Conservation (phyloP, 2,797 vertebrate genomes). For the Streptopelia turtur region DNA sequence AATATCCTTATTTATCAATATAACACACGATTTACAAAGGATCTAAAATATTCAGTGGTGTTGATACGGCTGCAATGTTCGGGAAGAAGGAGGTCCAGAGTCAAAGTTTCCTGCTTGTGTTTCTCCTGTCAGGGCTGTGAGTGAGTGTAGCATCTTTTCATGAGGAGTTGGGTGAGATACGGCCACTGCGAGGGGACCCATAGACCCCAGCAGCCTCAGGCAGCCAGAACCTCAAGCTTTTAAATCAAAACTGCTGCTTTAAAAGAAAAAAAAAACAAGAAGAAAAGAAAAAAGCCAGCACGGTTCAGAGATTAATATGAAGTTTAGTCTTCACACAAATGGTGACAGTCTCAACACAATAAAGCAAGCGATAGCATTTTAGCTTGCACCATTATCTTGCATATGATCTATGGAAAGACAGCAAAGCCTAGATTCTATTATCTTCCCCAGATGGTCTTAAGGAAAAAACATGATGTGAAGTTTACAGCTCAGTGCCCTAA, state of each 20-base stretch:
- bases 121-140: neutral
- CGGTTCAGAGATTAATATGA: neutral
- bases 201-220: neutral
- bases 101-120: neutral
- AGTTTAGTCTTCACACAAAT: neutral
- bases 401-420: neutral
- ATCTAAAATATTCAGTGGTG: neutral
- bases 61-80: neutral
- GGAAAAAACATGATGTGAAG: slow-evolving; percentile 17
- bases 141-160: neutral
- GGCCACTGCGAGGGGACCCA: neutral
- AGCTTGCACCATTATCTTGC: neutral
- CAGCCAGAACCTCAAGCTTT: neutral
- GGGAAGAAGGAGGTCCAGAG: neutral
- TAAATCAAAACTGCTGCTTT: neutral
- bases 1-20: neutral
- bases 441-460: slow-evolving; percentile 31
- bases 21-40: neutral
- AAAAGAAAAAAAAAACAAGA: too few relatives aligned
- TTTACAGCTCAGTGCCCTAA: slow-evolving; percentile 49
- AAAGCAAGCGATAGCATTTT: neutral
- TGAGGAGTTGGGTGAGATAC: accelerated
- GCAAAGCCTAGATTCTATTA: slow-evolving; percentile 9
- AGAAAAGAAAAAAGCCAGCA: neutral
- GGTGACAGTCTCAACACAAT: neutral